Base-by-base conservation (phyloP, 2,113 vertebrate species). In the Cyprinodon variegatus region DNA sequence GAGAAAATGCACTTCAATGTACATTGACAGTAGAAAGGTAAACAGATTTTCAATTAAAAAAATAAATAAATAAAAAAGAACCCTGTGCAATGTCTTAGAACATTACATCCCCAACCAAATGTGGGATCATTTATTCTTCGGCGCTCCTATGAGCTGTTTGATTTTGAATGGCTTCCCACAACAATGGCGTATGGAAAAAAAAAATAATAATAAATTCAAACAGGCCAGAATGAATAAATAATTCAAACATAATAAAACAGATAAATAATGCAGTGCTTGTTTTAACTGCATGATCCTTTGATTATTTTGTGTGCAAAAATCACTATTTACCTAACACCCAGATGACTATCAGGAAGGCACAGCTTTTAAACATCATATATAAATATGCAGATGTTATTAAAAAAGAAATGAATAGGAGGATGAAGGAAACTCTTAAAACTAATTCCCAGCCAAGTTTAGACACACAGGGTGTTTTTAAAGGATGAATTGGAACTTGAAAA, bases 151-250 rank as follows among this genome's bases (percentile, higher is more conserved):
- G 78, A 86, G 77, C 84, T 76, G 50, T 77, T 82, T 80, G 77
- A 72, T 83, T 48, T 76, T 85, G 60, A 81, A 80, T 70, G 39
- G 76, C 76, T 81, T 89, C 79, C 84, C 22, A 83, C 78, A 7
- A 61, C 70, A 80, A 63, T 63, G 53, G 17, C n/a, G 29, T 29
- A 29, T 29, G 29, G 29, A 29, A 29, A 29, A 29, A 29, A 29
- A 29, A 57, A 57, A 57, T 20, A 69, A 77, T 67, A 76, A 72
- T 50, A 69, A 67, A 72, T 74, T 78, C 12, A 12, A 17, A 57
- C 75, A 78, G 71, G 77, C 76, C 41, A 77, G 67, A 87, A 71
- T 22, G 13, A 36, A 70, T n/a, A 43, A 29, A 72, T 43, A 79
- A 63, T 82, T 57, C 20, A 62, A n/a, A 46, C 4, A 17, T 78